Percentiles rank a stretch among this genome's conserved stretches.
phyloP scores from a whole-genome alignment of 2,888 invertebrate genomes.

The Chydorus sphaericus region DNA sequence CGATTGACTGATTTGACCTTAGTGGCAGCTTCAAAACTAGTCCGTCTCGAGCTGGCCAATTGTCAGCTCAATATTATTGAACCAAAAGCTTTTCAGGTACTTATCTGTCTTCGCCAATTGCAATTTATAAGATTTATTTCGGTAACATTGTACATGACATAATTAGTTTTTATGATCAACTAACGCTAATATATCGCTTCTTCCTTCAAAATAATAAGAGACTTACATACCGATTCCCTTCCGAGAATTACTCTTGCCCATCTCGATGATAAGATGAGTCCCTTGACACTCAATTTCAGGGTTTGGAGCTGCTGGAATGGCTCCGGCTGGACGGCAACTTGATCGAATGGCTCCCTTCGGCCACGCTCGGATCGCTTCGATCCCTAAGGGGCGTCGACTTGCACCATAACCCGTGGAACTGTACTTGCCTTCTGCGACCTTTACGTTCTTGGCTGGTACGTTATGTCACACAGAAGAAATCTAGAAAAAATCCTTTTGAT shows the following conservation, averaged over 20 bases:
- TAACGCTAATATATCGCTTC: background rate
- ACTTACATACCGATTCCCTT: too few species aligned
- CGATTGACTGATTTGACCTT: constrained; percentile 50
- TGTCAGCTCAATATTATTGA: constrained; percentile 55
- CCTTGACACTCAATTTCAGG: too few species aligned
- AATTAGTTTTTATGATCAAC: too few species aligned
- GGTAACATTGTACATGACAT: too few species aligned
- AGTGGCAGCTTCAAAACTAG: constrained; percentile 40
- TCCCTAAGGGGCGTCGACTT: constrained; percentile 58
- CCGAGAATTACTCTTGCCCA: too few species aligned
- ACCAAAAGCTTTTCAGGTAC: constrained; percentile 44
- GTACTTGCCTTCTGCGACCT: constrained; percentile 57
- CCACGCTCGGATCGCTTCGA: constrained; percentile 45
- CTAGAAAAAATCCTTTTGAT: too few species aligned
- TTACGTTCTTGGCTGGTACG: constrained; percentile 69
- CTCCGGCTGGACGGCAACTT: constrained; percentile 61
- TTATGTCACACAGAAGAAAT: too few species aligned
- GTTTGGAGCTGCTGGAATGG: constrained; percentile 59
- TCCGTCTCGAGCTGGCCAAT: constrained; percentile 54
- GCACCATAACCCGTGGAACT: constrained; percentile 69
- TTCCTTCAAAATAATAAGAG: too few species aligned
- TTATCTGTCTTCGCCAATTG: too few species aligned
- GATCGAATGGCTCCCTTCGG: constrained; percentile 41
- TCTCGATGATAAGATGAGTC: too few species aligned
- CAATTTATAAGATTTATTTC: too few species aligned